A percentile compares a stretch with the other conserved stretches of the same genome.
These are phyloP conservation scores for Hydrozoanthus gracilis DNA, from an alignment of 92 coral and sea anemone genomes.

Conservation along the genomic window DNA sequence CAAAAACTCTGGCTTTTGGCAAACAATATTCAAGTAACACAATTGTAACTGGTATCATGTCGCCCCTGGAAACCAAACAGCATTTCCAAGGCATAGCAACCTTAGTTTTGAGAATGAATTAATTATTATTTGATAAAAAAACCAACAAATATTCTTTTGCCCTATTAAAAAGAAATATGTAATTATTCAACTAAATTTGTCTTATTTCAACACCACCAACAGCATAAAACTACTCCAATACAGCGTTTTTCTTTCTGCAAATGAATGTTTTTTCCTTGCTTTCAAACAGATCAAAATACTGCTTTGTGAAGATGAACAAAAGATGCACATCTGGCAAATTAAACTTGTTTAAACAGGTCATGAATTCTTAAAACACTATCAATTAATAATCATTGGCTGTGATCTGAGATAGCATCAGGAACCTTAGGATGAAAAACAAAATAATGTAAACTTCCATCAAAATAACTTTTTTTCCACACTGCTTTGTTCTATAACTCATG, in stretches of 20 bases:
- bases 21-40: constrained; percentile 7
- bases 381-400: constrained; percentile 3
- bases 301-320: constrained; percentile 19
- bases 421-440: neutral
- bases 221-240: too few relatives aligned
- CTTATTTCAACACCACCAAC: too few relatives aligned
- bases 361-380: constrained; percentile 28
- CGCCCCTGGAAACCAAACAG: constrained; percentile 46
- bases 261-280: neutral
- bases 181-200: too few relatives aligned
- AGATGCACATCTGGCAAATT: constrained; percentile 39
- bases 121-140: neutral
- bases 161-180: neutral
- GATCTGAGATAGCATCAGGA: neutral
- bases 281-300: neutral
- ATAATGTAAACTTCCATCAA: neutral
- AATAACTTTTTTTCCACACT: neutral
- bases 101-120: neutral
- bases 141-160: neutral
- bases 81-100: constrained; percentile 29
- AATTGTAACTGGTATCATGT: constrained; percentile 17
- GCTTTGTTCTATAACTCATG: neutral
- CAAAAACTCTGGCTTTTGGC: constrained; percentile 20
- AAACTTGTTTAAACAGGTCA: constrained; percentile 28
- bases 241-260: too few relatives aligned